Base-by-base conservation (phyloP, 1,140 invertebrate genomes). In the Pseudomyrmex flavicornis region DNA sequence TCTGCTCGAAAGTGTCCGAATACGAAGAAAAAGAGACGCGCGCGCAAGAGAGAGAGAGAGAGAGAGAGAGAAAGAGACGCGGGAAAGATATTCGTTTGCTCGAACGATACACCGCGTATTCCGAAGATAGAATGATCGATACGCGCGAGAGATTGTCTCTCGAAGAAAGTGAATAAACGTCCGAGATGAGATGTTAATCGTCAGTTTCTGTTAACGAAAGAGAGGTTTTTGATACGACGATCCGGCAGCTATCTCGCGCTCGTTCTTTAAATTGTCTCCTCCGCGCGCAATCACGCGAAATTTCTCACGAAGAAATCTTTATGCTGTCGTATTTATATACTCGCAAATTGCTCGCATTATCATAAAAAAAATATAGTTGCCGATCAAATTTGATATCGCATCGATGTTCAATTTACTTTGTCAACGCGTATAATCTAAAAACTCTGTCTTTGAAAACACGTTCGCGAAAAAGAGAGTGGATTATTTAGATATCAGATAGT, bases 81-180 rank as follows among this genome's bases (percentile, higher is more conserved):
- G 65, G 5, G 35, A 26, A 9, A 46, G 48, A 65, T 50, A 17
- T 62, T 52, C 79, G 20, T 80, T 44, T 26, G 20, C 13, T 65
- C 26, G 46, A 59, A 20, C 72, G 62, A 66, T 65, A 70, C 35
- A 65, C 35, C 50, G 68, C 75, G 20, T 85, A 80, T 70, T 80
- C 35, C 56, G 46, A n/a, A 83, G 86, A 87, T 87, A 77, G 73
- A 84, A 70, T 62, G 73, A 87, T 87, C 66, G 86, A 87, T 87
- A 87, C 73, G 56, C 46, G 22, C 20, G 44, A 2, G 54, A 73
- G 85, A 87, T 84, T 13, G 61, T 87, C 74, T 84, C 73, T 22
- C 35, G 1, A 73, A 76, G 68, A 74, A 83, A n/a, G 17, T 58
- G 58, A 79, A 48, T n/a, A 35, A 35, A 20, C 58, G 52, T 79